These are phyloP conservation scores for Aphelenchoides bicaudatus DNA, from an alignment of 2,888 invertebrate species.

Conservation along the genomic window DNA sequence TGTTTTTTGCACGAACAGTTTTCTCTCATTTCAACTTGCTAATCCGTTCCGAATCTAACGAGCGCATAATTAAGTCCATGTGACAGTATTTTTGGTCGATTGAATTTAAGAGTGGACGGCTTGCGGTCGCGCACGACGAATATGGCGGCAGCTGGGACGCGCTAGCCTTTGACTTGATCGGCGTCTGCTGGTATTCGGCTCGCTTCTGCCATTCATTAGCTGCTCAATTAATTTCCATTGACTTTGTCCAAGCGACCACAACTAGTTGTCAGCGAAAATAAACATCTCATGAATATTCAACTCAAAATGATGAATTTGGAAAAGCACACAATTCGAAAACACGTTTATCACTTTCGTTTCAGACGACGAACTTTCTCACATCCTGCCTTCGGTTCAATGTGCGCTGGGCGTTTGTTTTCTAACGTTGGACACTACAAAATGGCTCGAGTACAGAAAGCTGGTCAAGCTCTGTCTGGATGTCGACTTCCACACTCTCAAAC, in stretches of 20 bases:
- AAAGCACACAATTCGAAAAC: not conserved
- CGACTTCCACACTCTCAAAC: too few relatives aligned
- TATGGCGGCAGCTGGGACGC: too few relatives aligned
- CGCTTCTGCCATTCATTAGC: slow-evolving; percentile 6
- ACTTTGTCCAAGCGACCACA: not conserved
- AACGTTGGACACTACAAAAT: not conserved
- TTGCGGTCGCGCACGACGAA: too few relatives aligned
- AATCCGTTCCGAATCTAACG: too few relatives aligned
- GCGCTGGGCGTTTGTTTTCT: slow-evolving; percentile 7
- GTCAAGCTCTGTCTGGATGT: too few relatives aligned
- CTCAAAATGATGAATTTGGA: not conserved
- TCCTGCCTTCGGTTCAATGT: not conserved
- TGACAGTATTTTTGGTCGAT: too few relatives aligned
- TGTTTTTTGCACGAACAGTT: too few relatives aligned
- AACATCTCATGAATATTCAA: slow-evolving; percentile 3
- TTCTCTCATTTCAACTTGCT: too few relatives aligned
- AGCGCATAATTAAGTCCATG: too few relatives aligned
- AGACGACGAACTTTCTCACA: slow-evolving; percentile 4
- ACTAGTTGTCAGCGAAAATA: not conserved
- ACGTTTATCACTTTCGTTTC: not conserved
- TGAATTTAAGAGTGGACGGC: too few relatives aligned
- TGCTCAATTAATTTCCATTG: slow-evolving; percentile 8
- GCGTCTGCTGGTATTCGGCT: not conserved
- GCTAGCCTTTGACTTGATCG: too few relatives aligned
- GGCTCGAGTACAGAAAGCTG: not conserved